Evolutionary conservation across 2,797 vertebrate species (phyloP), one percentile per base, ranked within the genome.

Genomic region (Propithecus deckenii): DNA sequence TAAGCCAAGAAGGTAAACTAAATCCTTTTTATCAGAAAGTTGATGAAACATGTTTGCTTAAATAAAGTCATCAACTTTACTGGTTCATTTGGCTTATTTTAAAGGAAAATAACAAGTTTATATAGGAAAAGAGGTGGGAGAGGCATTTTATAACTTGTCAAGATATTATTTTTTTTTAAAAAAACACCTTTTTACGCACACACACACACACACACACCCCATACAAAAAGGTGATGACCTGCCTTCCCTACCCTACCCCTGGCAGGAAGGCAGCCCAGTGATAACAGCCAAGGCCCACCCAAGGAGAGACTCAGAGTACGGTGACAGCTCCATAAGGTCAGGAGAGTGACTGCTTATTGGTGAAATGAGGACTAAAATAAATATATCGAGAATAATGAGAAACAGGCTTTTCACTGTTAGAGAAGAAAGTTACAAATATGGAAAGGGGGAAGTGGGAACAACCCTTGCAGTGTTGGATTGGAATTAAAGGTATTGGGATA

Each of bases 21-120:
- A 61, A 18, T 4, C 0, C 12, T 80, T 96, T 80, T 72, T 46
- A 23, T 80, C 35, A 74, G 13, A 86, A 85, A 97, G 9, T 48
- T 89, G 75, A 85, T 81, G 69, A 87, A 84, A 89, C 1, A 52
- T 32, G 0, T 95, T 93, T 76, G 20, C 4, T 87, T 22, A 88
- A 89, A 83, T 81, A 85, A 89, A 94, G 23, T 72, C 35, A 69
- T 86, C 35, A 67, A 46, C 50, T 85, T 95, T 85, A 38, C 50
- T 86, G 22, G 38, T 15, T 83, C 32, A 67, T 76, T 89, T 83
- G 46, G 20, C 32, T 86, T 52, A 52, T 84, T 83, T 84, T 88
- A 86, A 95, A 79, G 46, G 1, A 76, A 94, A 92, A 23, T 48
- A 78, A 72, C 6, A 80, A 46, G 7, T 48, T 67, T 88, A 25